Conservation (phyloP, 2,888 invertebrate species). For the Therioaphis trifolii region DNA sequence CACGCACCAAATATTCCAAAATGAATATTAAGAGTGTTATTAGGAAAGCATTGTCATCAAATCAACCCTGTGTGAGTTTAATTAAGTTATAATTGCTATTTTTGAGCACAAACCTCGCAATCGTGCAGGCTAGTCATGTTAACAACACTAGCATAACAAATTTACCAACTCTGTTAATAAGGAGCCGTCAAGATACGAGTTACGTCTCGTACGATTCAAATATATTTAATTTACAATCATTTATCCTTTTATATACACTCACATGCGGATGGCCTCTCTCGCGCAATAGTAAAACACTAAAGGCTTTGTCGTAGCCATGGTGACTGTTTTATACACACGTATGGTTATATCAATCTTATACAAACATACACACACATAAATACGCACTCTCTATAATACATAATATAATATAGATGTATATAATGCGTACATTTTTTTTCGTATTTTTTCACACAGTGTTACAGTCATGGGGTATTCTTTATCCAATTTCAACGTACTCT, state of each 20-base stretch:
- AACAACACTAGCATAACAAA: too few relatives aligned
- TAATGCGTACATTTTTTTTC: conserved; percentile 9
- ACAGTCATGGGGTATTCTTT: conserved; percentile 52
- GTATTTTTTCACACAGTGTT: conserved; percentile 39
- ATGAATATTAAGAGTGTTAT: too few relatives aligned
- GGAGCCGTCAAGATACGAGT: too few relatives aligned
- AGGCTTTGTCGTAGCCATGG: conserved; percentile 29
- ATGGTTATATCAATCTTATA: not conserved
- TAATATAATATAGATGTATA: not conserved
- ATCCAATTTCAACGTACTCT: conserved; percentile 55
- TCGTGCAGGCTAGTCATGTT: too few relatives aligned
- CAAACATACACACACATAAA: not conserved
- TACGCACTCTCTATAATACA: not conserved
- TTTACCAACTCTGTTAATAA: too few relatives aligned
- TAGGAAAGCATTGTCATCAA: too few relatives aligned
- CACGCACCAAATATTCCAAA: too few relatives aligned
- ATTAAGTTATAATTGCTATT: too few relatives aligned
- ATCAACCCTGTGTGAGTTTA: too few relatives aligned
- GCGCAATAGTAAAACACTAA: conserved; percentile 13
- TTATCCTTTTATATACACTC: not conserved
- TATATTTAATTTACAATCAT: not conserved
- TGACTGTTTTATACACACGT: conserved; percentile 9
- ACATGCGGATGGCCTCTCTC: not conserved
- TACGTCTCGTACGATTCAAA: too few relatives aligned
- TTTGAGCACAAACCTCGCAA: too few relatives aligned